phyloP scores from a whole-genome alignment of 1,140 invertebrate genomes.

The Streblospio benedicti region DNA sequence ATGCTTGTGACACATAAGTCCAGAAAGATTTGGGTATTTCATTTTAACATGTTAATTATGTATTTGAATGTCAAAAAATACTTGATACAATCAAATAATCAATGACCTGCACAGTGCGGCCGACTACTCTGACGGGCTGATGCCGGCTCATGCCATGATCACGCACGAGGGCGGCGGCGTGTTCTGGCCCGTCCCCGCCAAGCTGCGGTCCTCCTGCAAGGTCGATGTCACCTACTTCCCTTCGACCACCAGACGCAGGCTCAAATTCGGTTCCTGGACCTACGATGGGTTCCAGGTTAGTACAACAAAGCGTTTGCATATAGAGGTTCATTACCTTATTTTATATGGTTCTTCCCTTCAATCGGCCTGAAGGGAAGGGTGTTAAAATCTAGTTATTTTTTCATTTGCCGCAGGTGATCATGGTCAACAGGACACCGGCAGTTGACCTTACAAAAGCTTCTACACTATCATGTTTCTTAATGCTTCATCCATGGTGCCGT shows the following conservation, averaged over 20 bases:
- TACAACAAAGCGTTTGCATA: not conserved
- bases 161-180: slow-evolving; percentile 82
- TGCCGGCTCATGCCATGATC: slow-evolving; percentile 31
- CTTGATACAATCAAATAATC: no score
- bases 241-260: slow-evolving; percentile 23
- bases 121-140: slow-evolving; percentile 4
- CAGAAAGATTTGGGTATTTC: no score
- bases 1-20: no score
- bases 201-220: slow-evolving; percentile 77
- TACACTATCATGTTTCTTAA: no score
- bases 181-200: slow-evolving; percentile 88
- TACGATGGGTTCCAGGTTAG: slow-evolving; percentile 46
- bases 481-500: no score
- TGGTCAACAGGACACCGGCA: slow-evolving; percentile 50
- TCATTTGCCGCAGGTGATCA: not conserved
- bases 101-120: slow-evolving; percentile 14
- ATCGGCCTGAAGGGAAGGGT: not conserved
- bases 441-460: slow-evolving; percentile 55
- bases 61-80: no score
- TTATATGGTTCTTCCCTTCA: not conserved
- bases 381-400: not conserved
- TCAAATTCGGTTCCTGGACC: slow-evolving; percentile 33
- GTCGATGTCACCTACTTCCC: slow-evolving; percentile 31
- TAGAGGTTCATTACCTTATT: not conserved
- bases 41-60: no score